Evolutionary conservation across 1,140 invertebrate species (phyloP).

Genomic region (Asobara japonica): DNA sequence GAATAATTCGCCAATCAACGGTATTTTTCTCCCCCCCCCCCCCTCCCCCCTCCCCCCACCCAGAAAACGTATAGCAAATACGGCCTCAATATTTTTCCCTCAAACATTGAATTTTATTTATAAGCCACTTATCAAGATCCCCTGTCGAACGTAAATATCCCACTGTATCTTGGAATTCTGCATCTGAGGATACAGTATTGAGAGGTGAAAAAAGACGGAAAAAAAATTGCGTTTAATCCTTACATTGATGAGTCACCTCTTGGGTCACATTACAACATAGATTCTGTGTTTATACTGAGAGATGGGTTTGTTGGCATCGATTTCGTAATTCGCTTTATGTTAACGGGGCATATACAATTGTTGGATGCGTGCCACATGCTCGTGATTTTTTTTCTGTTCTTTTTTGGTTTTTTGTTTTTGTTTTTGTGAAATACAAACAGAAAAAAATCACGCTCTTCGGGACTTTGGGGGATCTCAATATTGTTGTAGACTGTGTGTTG

Average conservation of each 20-base stretch:
- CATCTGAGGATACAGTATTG: background rate
- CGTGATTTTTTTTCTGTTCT: too few relatives aligned
- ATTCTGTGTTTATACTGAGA: background rate
- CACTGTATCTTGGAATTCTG: background rate
- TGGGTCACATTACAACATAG: constrained; percentile 1
- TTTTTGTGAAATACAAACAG: too few relatives aligned
- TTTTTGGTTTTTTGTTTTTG: too few relatives aligned
- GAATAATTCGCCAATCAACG: background rate
- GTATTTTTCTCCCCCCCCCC: background rate
- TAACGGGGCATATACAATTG: background rate
- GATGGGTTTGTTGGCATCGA: background rate
- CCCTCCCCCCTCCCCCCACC: background rate
- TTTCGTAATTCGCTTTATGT: background rate
- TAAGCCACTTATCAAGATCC: constrained; percentile 4
- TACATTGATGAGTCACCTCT: constrained; percentile 1
- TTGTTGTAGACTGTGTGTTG: too few relatives aligned
- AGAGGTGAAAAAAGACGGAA: background rate
- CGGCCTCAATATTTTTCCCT: background rate
- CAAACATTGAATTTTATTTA: constrained; percentile 8
- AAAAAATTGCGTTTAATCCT: background rate
- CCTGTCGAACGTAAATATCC: constrained; percentile 11
- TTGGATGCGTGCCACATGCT: background rate
- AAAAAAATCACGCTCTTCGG: too few relatives aligned
- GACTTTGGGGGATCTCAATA: too few relatives aligned
- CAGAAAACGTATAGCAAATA: background rate